A percentile compares a stretch with the other conserved stretches of the same genome.
Evolutionary conservation across 1,140 invertebrate genomes (phyloP).

Genomic region (Varroa destructor): DNA sequence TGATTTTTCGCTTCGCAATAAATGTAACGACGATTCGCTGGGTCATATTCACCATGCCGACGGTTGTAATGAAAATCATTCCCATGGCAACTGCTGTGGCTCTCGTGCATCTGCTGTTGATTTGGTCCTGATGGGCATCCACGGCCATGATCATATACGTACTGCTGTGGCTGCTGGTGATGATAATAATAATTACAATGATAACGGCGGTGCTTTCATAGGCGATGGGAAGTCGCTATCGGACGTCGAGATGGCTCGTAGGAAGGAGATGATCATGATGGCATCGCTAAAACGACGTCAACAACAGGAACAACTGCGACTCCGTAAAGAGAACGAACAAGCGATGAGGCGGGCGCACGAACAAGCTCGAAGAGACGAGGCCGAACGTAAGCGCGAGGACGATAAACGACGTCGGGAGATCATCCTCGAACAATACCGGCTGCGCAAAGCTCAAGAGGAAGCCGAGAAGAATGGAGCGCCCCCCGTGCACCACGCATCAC

Average conservation of each 20-base stretch:
- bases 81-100: too few relatives aligned
- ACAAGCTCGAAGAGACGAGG: conserved; percentile 62
- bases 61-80: too few relatives aligned
- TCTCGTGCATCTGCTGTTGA: too few relatives aligned
- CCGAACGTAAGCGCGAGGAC: conserved; percentile 71
- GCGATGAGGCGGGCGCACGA: conserved; percentile 54
- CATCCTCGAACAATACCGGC: conserved; percentile 84
- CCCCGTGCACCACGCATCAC: conserved; percentile 6
- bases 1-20: too few relatives aligned
- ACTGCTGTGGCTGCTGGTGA: too few relatives aligned
- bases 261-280: conserved; percentile 73
- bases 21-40: too few relatives aligned
- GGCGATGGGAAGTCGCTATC: conserved; percentile 5
- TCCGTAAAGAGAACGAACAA: conserved; percentile 64
- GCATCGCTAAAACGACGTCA: conserved; percentile 69
- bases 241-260: conserved; percentile 73
- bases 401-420: conserved; percentile 66
- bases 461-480: conserved; percentile 47
- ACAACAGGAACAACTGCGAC: conserved; percentile 54
- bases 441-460: conserved; percentile 84
- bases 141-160: too few relatives aligned
- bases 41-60: too few relatives aligned
- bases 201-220: neutral
- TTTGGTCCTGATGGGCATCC: too few relatives aligned
- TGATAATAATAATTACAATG: too few relatives aligned